These are phyloP conservation scores for Zosterops lateralis DNA, from an alignment of 2,113 vertebrate species.

Conservation along the genomic window DNA sequence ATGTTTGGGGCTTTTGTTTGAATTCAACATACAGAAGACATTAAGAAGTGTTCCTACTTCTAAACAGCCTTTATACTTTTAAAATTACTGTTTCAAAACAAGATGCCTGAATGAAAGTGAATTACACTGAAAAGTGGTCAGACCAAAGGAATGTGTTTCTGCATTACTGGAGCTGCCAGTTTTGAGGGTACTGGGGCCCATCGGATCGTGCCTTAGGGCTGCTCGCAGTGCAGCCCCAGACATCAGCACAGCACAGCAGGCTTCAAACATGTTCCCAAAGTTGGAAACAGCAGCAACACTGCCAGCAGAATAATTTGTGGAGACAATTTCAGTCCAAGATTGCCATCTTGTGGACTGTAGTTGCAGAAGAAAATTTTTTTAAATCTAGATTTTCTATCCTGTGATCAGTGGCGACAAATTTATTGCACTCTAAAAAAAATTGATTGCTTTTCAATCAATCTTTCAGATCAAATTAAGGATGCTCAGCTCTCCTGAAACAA, in stretches of 20 bases:
- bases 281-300: neutral
- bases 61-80: neutral
- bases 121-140: neutral
- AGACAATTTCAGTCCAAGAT: slow-evolving; percentile 25
- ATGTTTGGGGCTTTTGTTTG: neutral
- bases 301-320: neutral
- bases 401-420: neutral
- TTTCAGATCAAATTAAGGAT: neutral
- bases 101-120: neutral
- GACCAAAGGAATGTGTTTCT: neutral
- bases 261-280: neutral
- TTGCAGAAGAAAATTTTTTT: neutral
- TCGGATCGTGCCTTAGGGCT: neutral
- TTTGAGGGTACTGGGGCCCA: neutral
- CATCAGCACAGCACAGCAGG: rapidly evolving
- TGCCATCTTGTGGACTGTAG: slow-evolving; percentile 68
- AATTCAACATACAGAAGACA: neutral
- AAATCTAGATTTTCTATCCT: neutral
- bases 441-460: neutral
- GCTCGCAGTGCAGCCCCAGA: neutral
- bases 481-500: neutral
- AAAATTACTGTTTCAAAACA: neutral
- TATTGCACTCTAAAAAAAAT: neutral
- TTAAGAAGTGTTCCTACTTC: neutral
- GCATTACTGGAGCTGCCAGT: neutral